Base-by-base conservation (phyloP, 2,888 invertebrate species). In the Dromius quadrimaculatus region DNA sequence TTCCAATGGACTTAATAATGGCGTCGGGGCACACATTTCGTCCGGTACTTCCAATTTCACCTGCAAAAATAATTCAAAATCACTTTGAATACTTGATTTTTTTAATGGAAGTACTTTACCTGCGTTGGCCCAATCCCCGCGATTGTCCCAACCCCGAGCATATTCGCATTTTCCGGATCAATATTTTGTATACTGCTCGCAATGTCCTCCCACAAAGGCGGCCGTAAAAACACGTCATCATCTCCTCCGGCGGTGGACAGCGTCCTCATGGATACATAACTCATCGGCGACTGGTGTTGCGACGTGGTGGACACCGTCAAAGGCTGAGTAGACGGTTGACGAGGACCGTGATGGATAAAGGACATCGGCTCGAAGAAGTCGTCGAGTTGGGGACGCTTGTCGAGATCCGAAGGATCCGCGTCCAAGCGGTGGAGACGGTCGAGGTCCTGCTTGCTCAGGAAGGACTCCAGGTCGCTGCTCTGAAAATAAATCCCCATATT, bases 151-250 rank as follows among this genome's bases (percentile, higher is more conserved):
- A 94, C 88, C 74, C 90, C 90, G 76, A 94, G 84, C 92, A 94
- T 93, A 78, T 93, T 92, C 64, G 94, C 93, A 81, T 94, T 94
- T 82, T 94, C 94, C 22, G 94, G 93, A 81, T 95, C 94, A 79
- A 94, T 90, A 83, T 94, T 94, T 81, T 93, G 90, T 83, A 94
- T 93, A 79, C 93, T 93, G 81, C 93, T 92, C 74, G 94, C 91
- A 81, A 95, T 94, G 85, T 95, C 94, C 84, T 95, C 94, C 95
- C 95, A 95, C 41, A 94, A 87, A 28, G 93, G 92, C 45, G 94
- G 94, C 77, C 93, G 90, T 76, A 93, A 89, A 84, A 93, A 94
- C 64, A 92, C 91, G 84, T 95, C 94, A 83, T 95, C 94, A 81
- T 92, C 88, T 23, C 13, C 28, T 15, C 41, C 41, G 63, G 85